Conservation (phyloP, 2,888 invertebrate species). For the Lepas anatifera region DNA sequence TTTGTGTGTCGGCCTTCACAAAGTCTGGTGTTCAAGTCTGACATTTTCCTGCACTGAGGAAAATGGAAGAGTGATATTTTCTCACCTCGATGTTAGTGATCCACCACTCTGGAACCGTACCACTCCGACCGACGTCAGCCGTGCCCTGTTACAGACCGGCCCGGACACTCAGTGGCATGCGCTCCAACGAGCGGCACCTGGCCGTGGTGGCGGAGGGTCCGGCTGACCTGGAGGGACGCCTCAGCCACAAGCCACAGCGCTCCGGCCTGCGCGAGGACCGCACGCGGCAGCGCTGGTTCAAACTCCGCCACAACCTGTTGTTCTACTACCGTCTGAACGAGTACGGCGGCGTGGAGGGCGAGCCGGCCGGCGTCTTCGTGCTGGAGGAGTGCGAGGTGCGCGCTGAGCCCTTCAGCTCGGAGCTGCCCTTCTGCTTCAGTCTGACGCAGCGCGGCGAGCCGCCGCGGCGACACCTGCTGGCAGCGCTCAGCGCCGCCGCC, state of each 20-base stretch:
- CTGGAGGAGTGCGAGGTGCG: slow-evolving; percentile 58
- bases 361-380: slow-evolving; percentile 53
- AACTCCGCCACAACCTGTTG: slow-evolving; percentile 56
- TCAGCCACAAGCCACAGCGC: slow-evolving; percentile 48
- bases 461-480: slow-evolving; percentile 54
- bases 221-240: slow-evolving; percentile 53
- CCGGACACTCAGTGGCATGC: slow-evolving; percentile 39
- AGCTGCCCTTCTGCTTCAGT: slow-evolving; percentile 60
- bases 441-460: slow-evolving; percentile 53
- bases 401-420: slow-evolving; percentile 47
- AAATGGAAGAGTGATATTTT: too few species aligned
- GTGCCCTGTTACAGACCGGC: neutral
- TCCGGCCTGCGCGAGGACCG: slow-evolving; percentile 54
- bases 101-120: too few species aligned
- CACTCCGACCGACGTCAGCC: neutral
- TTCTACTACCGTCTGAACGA: slow-evolving; percentile 64
- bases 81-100: too few species aligned
- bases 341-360: slow-evolving; percentile 42
- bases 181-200: slow-evolving; percentile 57
- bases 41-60: too few species aligned
- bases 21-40: neutral
- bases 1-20: neutral
- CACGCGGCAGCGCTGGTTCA: slow-evolving; percentile 55
- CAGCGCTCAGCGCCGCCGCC: slow-evolving; percentile 54
- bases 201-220: slow-evolving; percentile 44